Evolutionary conservation across 2,888 invertebrate species (phyloP).

Genomic region (Macrosoma leucophasiata): DNA sequence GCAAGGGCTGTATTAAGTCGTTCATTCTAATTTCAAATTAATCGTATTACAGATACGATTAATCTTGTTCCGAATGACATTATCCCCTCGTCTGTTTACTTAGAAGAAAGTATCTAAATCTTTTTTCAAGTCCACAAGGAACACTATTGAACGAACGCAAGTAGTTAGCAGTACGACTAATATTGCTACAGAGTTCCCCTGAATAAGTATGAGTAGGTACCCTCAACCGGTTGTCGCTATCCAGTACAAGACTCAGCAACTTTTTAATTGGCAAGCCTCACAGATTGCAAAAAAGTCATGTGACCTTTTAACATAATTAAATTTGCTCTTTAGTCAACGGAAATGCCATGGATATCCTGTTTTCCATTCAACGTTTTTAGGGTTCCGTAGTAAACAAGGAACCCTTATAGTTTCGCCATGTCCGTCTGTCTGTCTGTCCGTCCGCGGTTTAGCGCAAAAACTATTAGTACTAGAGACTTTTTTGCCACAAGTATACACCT

Average conservation of each 20-base stretch:
- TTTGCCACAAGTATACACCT: neutral
- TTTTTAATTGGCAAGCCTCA: constrained; percentile 65
- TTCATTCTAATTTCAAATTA: too few species aligned
- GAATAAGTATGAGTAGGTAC: constrained; percentile 46
- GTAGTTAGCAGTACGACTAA: too few species aligned
- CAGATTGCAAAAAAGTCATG: constrained; percentile 59
- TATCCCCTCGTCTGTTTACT: too few species aligned
- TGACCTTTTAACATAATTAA: constrained; percentile 61
- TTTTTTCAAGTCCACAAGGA: too few species aligned
- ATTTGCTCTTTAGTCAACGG: constrained; percentile 51
- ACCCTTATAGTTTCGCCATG: too few species aligned
- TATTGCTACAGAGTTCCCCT: constrained; percentile 38
- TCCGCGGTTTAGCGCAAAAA: too few species aligned
- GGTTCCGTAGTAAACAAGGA: constrained; percentile 1
- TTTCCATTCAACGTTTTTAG: constrained; percentile 2
- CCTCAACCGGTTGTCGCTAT: constrained; percentile 50
- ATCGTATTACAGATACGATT: too few species aligned
- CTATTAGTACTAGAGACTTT: neutral
- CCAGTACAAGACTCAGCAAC: constrained; percentile 45
- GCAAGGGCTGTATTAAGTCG: too few species aligned
- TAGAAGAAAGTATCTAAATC: too few species aligned
- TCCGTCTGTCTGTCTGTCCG: too few species aligned
- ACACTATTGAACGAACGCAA: too few species aligned
- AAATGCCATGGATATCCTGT: constrained; percentile 8
- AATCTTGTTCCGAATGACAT: too few species aligned